phyloP scores from a whole-genome alignment of 2,797 vertebrate genomes.

The Phyllotis vaccarum region DNA sequence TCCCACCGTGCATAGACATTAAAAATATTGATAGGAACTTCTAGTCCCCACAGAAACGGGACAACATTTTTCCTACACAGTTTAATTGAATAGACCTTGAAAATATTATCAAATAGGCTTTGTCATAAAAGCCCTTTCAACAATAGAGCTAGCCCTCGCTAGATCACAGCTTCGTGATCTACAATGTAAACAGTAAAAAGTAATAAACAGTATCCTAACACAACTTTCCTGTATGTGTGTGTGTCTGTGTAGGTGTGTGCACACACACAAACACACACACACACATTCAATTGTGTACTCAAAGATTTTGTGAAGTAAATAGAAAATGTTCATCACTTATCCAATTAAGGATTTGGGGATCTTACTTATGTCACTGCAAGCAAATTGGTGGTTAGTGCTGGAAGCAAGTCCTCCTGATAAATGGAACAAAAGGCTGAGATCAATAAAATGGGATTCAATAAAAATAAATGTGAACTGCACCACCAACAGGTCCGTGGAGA shows the following conservation, averaged over 20 bases:
- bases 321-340: constrained; percentile 55
- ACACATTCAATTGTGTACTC: not conserved
- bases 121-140: not conserved
- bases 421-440: constrained; percentile 57
- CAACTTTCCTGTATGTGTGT: not conserved
- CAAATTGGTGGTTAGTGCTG: constrained; percentile 50
- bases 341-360: constrained; percentile 38
- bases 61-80: not conserved
- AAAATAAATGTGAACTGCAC: constrained; percentile 65
- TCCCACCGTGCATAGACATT: not conserved
- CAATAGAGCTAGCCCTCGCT: not conserved
- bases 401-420: constrained; percentile 64
- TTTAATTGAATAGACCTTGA: not conserved
- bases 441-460: constrained; percentile 73
- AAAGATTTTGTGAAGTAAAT: constrained; percentile 22
- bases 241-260: too few species aligned
- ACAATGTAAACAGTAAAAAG: not conserved
- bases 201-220: not conserved
- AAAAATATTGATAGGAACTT: not conserved
- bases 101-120: not conserved
- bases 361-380: not conserved
- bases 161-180: not conserved
- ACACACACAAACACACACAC: too few species aligned
- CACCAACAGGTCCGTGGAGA: constrained; percentile 36
- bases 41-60: not conserved